phyloP scores from a whole-genome alignment of 2,888 invertebrate genomes.

The Cephonodes hylas region DNA sequence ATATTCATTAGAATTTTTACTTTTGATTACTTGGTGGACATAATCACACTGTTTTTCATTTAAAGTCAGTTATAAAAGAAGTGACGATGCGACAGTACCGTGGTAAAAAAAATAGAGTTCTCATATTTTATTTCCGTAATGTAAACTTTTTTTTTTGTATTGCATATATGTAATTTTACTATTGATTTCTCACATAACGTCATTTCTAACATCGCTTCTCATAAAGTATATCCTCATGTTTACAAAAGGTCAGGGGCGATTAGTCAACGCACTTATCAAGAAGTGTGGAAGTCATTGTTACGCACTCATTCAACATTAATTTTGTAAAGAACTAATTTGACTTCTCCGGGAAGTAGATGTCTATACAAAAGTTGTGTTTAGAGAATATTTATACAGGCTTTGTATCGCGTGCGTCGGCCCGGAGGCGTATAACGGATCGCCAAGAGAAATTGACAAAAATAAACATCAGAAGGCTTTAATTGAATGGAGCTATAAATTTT shows the following conservation, averaged over 20 bases:
- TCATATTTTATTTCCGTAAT: no score
- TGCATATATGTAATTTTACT: background rate
- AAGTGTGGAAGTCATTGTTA: background rate
- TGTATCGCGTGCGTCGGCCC: background rate
- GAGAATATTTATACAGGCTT: constrained; percentile 1
- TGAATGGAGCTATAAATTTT: constrained; percentile 7
- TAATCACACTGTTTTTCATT: no score
- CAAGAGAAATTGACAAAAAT: constrained; percentile 8
- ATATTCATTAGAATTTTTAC: no score
- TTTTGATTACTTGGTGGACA: no score
- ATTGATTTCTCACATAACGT: background rate
- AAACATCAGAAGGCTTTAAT: constrained; percentile 6
- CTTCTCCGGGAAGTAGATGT: background rate
- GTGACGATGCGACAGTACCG: no score
- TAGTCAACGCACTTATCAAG: background rate
- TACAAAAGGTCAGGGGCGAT: background rate
- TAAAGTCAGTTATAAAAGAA: no score
- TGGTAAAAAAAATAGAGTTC: no score
- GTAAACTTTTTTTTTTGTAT: no score
- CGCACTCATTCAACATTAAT: background rate
- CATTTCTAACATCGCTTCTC: background rate
- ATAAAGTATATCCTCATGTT: background rate
- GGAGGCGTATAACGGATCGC: constrained; percentile 7
- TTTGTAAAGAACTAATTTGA: constrained; percentile 7
- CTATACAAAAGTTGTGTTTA: background rate